Percentiles rank a stretch among this genome's conserved stretches.
Evolutionary conservation across 2,113 vertebrate species (phyloP).

Genomic region (Etheostoma cragini): DNA sequence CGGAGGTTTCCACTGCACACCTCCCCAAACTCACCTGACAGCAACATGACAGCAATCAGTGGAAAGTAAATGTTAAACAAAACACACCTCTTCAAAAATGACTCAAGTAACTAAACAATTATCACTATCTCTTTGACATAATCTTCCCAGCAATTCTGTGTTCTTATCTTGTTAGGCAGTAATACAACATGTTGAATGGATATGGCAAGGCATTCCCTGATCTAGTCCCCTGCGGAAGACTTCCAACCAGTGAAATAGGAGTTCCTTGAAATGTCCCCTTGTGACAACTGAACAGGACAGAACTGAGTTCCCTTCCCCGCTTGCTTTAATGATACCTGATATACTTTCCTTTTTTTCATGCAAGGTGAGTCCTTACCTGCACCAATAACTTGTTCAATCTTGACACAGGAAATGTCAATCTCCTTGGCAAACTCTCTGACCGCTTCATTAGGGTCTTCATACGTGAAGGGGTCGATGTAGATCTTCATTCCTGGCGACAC

Average conservation of each 20-base stretch:
- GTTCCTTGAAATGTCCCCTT: background rate
- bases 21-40: slow-evolving; percentile 94
- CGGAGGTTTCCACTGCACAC: slow-evolving; percentile 97
- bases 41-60: background rate
- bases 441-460: slow-evolving; percentile 93
- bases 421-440: slow-evolving; percentile 97
- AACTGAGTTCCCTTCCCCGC: background rate
- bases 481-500: slow-evolving; percentile 97
- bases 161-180: background rate
- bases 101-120: background rate
- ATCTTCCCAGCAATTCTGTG: background rate
- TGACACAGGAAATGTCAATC: slow-evolving; percentile 96
- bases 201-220: background rate
- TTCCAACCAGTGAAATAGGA: background rate
- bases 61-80: background rate
- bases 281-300: background rate
- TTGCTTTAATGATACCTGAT: background rate
- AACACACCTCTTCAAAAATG: background rate
- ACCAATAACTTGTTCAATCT: slow-evolving; percentile 98
- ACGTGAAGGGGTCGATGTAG: slow-evolving; percentile 89
- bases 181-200: background rate
- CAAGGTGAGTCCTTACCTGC: slow-evolving; percentile 85
- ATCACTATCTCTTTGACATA: background rate
- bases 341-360: background rate
- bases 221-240: background rate